Evolutionary conservation across 2,113 vertebrate species (phyloP).

Genomic region (Rhinoderma darwinii): DNA sequence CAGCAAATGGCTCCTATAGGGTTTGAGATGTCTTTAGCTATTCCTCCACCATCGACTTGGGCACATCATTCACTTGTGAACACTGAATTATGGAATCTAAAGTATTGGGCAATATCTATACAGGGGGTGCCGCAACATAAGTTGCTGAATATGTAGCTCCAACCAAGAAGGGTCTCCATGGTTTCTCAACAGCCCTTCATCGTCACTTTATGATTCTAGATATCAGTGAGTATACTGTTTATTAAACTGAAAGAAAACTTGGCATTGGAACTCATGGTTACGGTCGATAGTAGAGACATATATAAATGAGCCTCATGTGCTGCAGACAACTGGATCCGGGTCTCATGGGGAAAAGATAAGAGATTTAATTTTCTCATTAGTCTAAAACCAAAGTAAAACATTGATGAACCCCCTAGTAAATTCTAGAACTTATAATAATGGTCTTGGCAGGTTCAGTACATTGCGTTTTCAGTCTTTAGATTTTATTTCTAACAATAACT

Average conservation of each 20-base stretch:
- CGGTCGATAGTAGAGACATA: not conserved
- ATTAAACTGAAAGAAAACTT: not conserved
- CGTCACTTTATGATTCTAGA: too few relatives aligned
- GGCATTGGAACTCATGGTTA: not conserved
- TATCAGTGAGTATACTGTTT: too few relatives aligned
- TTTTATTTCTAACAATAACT: conserved; percentile 55
- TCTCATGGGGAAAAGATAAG: not conserved
- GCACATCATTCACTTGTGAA: too few relatives aligned
- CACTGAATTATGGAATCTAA: too few relatives aligned
- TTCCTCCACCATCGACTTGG: too few relatives aligned
- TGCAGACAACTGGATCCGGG: not conserved
- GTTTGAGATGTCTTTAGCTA: too few relatives aligned
- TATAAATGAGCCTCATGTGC: not conserved
- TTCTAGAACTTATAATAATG: conserved; percentile 47
- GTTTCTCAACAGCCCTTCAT: too few relatives aligned
- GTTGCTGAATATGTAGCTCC: too few relatives aligned
- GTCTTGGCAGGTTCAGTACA: conserved; percentile 25
- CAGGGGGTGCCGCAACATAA: too few relatives aligned
- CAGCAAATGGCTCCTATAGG: too few relatives aligned
- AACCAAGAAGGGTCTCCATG: too few relatives aligned
- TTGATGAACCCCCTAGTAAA: conserved; percentile 42
- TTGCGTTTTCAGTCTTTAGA: conserved; percentile 42
- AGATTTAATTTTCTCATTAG: conserved; percentile 32
- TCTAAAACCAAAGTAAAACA: conserved; percentile 35
- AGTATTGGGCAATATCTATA: too few relatives aligned